A percentile compares a stretch with the other conserved stretches of the same genome.
Evolutionary conservation across 2,888 invertebrate species (phyloP).

Genomic region (Cepaea hortensis): DNA sequence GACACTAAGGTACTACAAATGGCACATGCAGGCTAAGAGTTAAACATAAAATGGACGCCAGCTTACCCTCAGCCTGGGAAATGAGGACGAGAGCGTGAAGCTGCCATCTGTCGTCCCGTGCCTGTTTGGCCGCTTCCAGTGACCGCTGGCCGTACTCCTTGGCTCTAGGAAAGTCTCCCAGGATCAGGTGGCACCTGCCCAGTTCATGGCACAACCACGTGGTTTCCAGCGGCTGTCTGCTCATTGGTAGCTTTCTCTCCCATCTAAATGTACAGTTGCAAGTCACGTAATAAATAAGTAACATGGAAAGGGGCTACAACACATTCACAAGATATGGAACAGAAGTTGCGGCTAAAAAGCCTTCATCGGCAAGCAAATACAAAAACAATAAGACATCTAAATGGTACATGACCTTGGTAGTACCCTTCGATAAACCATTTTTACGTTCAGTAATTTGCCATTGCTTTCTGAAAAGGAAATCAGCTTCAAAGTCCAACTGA

Average conservation of each 20-base stretch:
- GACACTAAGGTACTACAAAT: too few relatives aligned
- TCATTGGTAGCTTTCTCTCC: conserved; percentile 75
- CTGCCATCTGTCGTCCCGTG: conserved; percentile 73
- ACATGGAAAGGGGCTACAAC: not conserved
- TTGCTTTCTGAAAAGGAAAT: too few relatives aligned
- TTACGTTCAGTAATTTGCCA: too few relatives aligned
- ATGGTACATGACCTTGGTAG: too few relatives aligned
- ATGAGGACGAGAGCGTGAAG: conserved; percentile 74
- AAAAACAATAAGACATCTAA: too few relatives aligned
- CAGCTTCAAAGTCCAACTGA: too few relatives aligned
- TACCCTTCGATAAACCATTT: too few relatives aligned
- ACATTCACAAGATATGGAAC: not conserved
- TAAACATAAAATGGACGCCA: too few relatives aligned
- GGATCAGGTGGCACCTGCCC: conserved; percentile 76
- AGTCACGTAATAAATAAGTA: not conserved
- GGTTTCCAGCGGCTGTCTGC: conserved; percentile 74
- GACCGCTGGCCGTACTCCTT: conserved; percentile 71
- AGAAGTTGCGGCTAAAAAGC: too few relatives aligned
- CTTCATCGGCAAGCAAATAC: too few relatives aligned
- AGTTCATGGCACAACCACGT: conserved; percentile 77
- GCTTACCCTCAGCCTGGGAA: conserved; percentile 72
- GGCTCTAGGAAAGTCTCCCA: conserved; percentile 64
- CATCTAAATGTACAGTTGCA: conserved; percentile 61
- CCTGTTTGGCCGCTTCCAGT: conserved; percentile 68
- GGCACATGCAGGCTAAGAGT: too few relatives aligned